Base-by-base conservation (phyloP, 2,797 vertebrate species). In the Hydrocynus forskahlii region DNA sequence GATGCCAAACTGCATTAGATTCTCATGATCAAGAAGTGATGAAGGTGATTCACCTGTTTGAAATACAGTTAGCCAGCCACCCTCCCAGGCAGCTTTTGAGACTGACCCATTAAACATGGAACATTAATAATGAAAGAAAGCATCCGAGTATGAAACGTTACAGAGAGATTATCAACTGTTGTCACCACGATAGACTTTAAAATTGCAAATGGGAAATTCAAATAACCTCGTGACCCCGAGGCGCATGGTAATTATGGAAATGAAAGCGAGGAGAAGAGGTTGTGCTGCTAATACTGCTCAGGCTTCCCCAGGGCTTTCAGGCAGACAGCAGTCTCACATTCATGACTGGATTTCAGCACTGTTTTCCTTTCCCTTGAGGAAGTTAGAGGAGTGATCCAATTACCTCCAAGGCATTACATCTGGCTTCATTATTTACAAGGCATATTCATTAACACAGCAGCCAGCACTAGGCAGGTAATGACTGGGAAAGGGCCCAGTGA, bases 311-410 rank as follows among this genome's bases (percentile, higher is more conserved):
- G 57, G 78, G 81, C 62, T 79, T 78, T 76, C 48, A 79, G 38
- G 21, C 78, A 68, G 85, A 92, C 87, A 84, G 81, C 81, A 85
- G 87, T 89, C 88, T 91, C 92, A 91, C 91, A 92, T 92, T 92
- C 90, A 92, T 91, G 91, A 88, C 89, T 87, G 87, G 84, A 89
- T 90, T 91, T 92, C 90, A 91, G 90, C 88, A 79, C 87, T 88
- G 82, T 90, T 91, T 81, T 73, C 67, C 82, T 81, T 89, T 84
- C 89, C 86, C 88, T 87, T 87, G 83, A 86, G 88, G 90, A 89
- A 29, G 52, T 86, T 85, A 88, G 78, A 79, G 84, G 86, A 84
- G 67, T 76, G 55, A 85, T 88, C 78, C 70, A 86, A 86, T 88
- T 86, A 82, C 77, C 83, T 85, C 71, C 71, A 70, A 83, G 80